Evolutionary conservation across 2,797 vertebrate genomes (phyloP).

Genomic region (Coendou prehensilis): DNA sequence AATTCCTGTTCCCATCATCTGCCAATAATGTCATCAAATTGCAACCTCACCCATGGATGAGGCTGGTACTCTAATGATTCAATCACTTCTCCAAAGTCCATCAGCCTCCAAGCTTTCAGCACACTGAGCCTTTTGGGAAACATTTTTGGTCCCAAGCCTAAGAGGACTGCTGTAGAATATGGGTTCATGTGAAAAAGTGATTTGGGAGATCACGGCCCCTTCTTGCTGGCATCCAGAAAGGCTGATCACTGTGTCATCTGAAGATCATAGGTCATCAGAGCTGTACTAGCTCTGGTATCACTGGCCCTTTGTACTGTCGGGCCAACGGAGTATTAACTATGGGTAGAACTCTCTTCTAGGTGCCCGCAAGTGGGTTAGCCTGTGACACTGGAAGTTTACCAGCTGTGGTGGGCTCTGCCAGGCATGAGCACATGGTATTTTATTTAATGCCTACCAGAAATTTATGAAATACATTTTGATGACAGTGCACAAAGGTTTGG

Average conservation of each 20-base stretch:
- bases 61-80: too few species aligned
- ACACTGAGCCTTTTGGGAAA: not conserved
- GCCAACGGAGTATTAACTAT: fast-evolving
- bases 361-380: too few species aligned
- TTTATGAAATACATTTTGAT: not conserved
- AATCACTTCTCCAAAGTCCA: not conserved
- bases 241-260: not conserved
- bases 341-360: not conserved
- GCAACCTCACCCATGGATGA: not conserved
- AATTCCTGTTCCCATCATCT: not conserved
- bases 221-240: not conserved
- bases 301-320: not conserved
- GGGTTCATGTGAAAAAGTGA: not conserved
- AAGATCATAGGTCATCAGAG: fast-evolving
- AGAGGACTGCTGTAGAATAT: fast-evolving
- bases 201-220: too few species aligned
- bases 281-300: too few species aligned
- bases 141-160: not conserved
- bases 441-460: not conserved
- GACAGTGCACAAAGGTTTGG: not conserved
- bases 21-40: not conserved
- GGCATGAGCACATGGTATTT: not conserved
- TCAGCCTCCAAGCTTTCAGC: not conserved
- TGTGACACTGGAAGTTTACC: not conserved
- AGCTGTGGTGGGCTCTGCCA: not conserved